Conservation (phyloP, 2,797 vertebrate genomes). For the Ispidina picta region DNA sequence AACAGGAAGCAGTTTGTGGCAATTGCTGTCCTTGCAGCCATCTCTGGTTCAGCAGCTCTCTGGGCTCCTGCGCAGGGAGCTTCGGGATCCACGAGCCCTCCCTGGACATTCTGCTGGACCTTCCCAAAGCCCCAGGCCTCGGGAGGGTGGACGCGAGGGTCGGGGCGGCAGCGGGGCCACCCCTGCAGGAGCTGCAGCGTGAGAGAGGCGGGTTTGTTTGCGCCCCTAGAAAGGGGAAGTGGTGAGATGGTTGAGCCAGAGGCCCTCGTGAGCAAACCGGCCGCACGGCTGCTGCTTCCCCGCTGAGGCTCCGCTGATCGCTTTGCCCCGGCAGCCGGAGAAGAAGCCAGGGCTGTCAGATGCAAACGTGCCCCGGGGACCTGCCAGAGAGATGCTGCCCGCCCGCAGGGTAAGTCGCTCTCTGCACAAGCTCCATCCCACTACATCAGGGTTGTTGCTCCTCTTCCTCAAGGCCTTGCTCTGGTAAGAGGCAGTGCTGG, state of each 20-base stretch:
- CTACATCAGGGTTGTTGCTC: accelerated
- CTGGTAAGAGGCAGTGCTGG: neutral
- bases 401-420: neutral
- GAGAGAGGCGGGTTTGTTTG: neutral
- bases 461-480: neutral
- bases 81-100: accelerated
- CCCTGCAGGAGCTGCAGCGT: accelerated
- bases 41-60: accelerated
- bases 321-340: neutral
- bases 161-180: accelerated
- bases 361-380: accelerated
- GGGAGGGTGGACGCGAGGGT: accelerated
- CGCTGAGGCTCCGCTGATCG: neutral
- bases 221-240: conserved; percentile 23
- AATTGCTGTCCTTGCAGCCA: neutral
- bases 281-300: neutral
- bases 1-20: conserved; percentile 38
- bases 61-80: accelerated
- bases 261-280: neutral
- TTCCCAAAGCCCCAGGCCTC: accelerated
- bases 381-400: neutral
- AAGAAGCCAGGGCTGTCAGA: neutral
- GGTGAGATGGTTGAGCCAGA: neutral
- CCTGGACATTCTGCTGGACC: accelerated
- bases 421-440: neutral